Evolutionary conservation across 2,797 vertebrate species (phyloP).

Genomic region (Columba guinea): DNA sequence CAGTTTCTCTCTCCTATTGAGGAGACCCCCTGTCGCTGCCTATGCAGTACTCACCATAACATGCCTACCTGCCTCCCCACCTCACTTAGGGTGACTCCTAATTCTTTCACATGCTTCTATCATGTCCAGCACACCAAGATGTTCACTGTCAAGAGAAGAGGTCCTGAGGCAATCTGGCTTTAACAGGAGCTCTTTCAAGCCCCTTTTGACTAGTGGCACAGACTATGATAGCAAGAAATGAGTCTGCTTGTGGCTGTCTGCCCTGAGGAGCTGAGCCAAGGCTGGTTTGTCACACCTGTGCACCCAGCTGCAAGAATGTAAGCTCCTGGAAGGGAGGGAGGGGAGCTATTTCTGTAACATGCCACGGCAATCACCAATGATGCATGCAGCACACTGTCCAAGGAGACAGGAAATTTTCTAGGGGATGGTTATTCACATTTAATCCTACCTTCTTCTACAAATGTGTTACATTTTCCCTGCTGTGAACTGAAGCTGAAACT

Average conservation of each 20-base stretch:
- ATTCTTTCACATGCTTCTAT: not conserved
- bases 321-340: not conserved
- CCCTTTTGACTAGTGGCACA: not conserved
- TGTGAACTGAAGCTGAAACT: not conserved
- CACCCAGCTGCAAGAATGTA: not conserved
- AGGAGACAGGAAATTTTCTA: not conserved
- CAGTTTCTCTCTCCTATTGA: not conserved
- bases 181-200: not conserved
- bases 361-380: not conserved
- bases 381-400: not conserved
- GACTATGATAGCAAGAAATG: not conserved
- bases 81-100: not conserved
- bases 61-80: rapidly evolving
- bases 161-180: not conserved
- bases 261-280: not conserved
- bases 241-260: not conserved
- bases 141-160: not conserved
- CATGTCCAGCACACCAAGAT: not conserved
- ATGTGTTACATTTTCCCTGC: not conserved
- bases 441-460: not conserved
- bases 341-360: conserved; percentile 16
- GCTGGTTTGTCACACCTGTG: not conserved
- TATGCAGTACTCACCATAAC: not conserved
- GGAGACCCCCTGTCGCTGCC: not conserved
- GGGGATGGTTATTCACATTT: not conserved